These are phyloP conservation scores for Epinephelus lanceolatus DNA, from an alignment of 2,113 vertebrate genomes.

Conservation along the genomic window DNA sequence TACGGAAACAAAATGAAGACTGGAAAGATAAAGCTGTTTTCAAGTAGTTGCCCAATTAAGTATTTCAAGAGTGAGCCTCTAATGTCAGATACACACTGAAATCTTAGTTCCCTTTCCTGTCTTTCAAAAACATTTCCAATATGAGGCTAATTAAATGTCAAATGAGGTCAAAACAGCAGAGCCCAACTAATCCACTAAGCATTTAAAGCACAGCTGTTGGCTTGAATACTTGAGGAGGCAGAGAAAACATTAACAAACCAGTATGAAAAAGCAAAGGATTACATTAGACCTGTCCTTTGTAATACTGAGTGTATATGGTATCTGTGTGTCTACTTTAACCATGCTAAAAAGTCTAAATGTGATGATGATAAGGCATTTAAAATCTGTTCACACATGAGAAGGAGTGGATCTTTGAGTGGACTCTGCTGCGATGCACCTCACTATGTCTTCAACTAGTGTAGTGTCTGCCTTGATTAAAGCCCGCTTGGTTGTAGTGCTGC, in stretches of 20 bases:
- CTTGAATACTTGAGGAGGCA: not conserved
- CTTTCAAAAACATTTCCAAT: slow-evolving; percentile 43
- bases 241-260: slow-evolving; percentile 29
- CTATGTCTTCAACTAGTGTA: slow-evolving; percentile 92
- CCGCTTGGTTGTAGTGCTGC: slow-evolving; percentile 95
- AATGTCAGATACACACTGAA: slow-evolving; percentile 30
- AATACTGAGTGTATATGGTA: not conserved
- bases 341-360: slow-evolving; percentile 11
- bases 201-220: slow-evolving; percentile 20
- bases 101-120: not conserved
- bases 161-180: slow-evolving; percentile 82
- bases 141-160: slow-evolving; percentile 85
- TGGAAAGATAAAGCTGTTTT: slow-evolving; percentile 49
- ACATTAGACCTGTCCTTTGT: slow-evolving; percentile 16
- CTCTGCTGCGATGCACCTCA: slow-evolving; percentile 80
- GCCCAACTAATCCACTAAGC: slow-evolving; percentile 54
- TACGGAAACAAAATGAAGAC: slow-evolving; percentile 74
- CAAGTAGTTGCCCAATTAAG: slow-evolving; percentile 66
- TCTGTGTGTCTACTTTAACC: slow-evolving; percentile 18
- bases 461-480: slow-evolving; percentile 95
- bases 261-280: slow-evolving; percentile 17
- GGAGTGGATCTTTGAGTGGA: slow-evolving; percentile 73
- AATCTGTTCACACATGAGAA: slow-evolving; percentile 16
- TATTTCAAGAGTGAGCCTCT: slow-evolving; percentile 39
- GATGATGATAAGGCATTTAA: slow-evolving; percentile 38